Evolutionary conservation across 2,888 invertebrate genomes (phyloP), one percentile per base, ranked within the genome.

Genomic region (Pterostichus niger): DNA sequence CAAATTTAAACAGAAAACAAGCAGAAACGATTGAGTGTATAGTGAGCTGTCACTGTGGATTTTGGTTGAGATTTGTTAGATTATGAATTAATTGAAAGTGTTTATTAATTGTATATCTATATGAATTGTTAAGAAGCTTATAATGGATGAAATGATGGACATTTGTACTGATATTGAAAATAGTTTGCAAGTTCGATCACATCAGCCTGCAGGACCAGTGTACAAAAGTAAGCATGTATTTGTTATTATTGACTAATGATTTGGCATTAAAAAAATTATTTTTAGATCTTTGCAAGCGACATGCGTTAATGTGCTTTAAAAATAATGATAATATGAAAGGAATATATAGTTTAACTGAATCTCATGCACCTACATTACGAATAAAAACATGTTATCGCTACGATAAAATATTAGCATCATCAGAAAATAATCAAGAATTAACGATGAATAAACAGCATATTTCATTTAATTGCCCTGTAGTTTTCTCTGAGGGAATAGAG

Each of bases 331-430:
- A 83, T 6, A 82, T 88, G 54, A 84, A 85, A 84, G 85, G 87
- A 81, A 88, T 89, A 83, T 88, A 87, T 83, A 85, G 88, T 85
- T 86, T 89, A 84, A 85, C 86, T 4, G 89, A 89, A 85, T 88
- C 89, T 7, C 89, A 89, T 85, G 86, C 86, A 13, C 88, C 88
- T 11, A 86, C 86, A 80, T 87, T 89, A 81, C 85, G 89, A 68
- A 86, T 86, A 54, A 88, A 86, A 85, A 86, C 88, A 31, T 85
- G 85, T 4, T 84, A 86, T 82, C 85, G 86, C 17, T 88, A 88
- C 85, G 87, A 87, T 80, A 88, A 87, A 84, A 71, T 86, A 49
- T 64, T 86, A 54, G 59, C 73, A 10, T 83, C 84, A 44, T 84
- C 73, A 64, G 84, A 85, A 49, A 7, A 6, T 17, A 82, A 84